These are phyloP conservation scores for Aleiodes leptofemur DNA, from an alignment of 2,888 invertebrate species.

Conservation along the genomic window DNA sequence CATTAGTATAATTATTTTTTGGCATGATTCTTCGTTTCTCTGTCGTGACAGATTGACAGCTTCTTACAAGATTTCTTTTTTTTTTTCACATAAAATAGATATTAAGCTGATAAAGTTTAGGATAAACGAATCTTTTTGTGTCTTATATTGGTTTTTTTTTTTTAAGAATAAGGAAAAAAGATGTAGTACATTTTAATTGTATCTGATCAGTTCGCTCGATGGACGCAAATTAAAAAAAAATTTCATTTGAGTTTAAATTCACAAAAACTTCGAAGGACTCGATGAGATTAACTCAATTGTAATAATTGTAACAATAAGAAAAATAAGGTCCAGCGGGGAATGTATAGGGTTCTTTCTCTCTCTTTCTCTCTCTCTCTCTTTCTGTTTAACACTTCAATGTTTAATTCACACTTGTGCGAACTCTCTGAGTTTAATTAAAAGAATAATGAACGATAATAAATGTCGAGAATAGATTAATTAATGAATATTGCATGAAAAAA, in stretches of 20 bases:
- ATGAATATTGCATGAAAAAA: neutral
- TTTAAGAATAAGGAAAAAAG: conserved; percentile 4
- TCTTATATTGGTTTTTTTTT: too few relatives aligned
- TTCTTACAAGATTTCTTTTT: neutral
- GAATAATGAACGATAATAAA: neutral
- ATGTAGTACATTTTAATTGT: conserved; percentile 10
- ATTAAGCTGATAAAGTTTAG: neutral
- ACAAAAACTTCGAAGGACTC: neutral
- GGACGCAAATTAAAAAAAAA: neutral
- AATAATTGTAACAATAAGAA: neutral
- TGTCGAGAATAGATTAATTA: neutral
- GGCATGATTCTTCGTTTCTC: neutral
- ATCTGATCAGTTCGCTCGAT: conserved; percentile 14
- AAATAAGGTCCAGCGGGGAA: neutral
- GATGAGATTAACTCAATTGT: neutral
- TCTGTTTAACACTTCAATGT: neutral
- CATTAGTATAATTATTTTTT: neutral
- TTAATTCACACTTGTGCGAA: neutral
- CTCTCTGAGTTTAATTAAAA: neutral
- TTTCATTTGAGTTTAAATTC: neutral
- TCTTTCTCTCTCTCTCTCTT: too few relatives aligned
- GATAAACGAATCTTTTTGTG: neutral
- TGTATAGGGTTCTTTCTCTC: too few relatives aligned
- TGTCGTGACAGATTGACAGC: neutral
- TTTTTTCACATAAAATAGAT: too few relatives aligned